A percentile compares a stretch with the other conserved stretches of the same genome.
phyloP scores from a whole-genome alignment of 2,797 vertebrate genomes.

The Microcaecilia unicolor region DNA sequence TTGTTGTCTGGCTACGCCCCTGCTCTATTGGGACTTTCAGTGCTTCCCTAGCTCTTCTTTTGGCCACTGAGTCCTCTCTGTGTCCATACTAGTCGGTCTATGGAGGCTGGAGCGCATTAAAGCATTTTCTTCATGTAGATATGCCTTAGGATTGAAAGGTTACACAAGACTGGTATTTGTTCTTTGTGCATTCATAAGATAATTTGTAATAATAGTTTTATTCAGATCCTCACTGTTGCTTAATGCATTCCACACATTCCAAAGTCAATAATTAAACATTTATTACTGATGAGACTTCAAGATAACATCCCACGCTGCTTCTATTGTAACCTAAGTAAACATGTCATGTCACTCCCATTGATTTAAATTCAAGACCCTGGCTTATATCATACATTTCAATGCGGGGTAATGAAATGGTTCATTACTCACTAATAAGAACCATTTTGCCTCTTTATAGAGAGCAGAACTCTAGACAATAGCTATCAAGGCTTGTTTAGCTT shows the following conservation, averaged over 20 bases:
- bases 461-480: neutral
- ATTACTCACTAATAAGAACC: constrained; percentile 5
- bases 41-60: too few species aligned
- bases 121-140: too few species aligned
- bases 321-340: constrained; percentile 14
- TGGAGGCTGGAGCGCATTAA: too few species aligned
- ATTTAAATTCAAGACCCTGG: constrained; percentile 3
- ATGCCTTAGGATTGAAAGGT: too few species aligned
- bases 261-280: constrained; percentile 32
- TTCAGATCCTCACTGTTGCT: neutral
- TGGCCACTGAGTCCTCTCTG: too few species aligned
- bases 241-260: constrained; percentile 17
- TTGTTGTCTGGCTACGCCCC: too few species aligned
- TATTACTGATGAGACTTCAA: constrained; percentile 23
- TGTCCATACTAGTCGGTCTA: too few species aligned
- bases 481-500: too few species aligned
- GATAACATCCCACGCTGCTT: constrained; percentile 7
- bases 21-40: too few species aligned
- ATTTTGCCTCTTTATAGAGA: neutral
- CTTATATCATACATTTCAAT: too few species aligned
- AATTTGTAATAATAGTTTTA: constrained; percentile 26
- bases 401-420: neutral
- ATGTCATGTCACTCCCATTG: constrained; percentile 1
- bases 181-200: constrained; percentile 19
- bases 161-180: too few species aligned